Percentiles rank a stretch among this genome's conserved stretches.
phyloP scores from a whole-genome alignment of 2,888 invertebrate species.

The Diarsia rubi region DNA sequence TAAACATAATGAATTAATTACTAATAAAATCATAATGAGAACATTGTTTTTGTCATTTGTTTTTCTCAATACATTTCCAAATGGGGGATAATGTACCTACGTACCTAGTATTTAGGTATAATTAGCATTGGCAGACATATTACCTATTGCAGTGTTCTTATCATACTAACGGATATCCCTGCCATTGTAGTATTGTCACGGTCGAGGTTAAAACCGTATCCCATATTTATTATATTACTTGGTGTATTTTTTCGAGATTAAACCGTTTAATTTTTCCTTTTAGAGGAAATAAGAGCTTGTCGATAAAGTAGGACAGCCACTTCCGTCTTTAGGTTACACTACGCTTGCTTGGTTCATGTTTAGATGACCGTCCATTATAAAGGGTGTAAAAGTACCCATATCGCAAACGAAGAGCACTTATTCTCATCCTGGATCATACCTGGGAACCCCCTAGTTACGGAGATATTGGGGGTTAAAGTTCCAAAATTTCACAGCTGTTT shows the following conservation, averaged over 20 bases:
- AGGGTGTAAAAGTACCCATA: no score
- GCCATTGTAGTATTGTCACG: conserved; percentile 33
- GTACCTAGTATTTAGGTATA: background rate
- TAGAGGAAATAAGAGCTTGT: background rate
- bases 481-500: no score
- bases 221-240: background rate
- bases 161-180: conserved; percentile 26
- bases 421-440: no score
- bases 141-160: conserved; percentile 14
- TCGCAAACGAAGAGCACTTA: no score
- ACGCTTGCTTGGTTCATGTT: background rate
- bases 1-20: conserved; percentile 27
- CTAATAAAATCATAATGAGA: conserved; percentile 1
- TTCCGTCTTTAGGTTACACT: background rate
- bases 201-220: conserved; percentile 9
- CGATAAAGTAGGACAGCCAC: background rate
- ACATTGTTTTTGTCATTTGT: conserved; percentile 17
- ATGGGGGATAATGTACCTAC: conserved; percentile 15
- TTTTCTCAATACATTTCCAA: conserved; percentile 40
- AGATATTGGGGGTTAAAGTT: no score
- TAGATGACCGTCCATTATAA: no score
- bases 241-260: background rate
- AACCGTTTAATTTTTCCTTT: background rate
- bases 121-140: background rate
- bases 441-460: no score